A percentile compares a stretch with the other conserved stretches of the same genome.
Conservation (phyloP, 37 sponge, comb jelly and placozoan genomes). For the Sycon ciliatum region DNA sequence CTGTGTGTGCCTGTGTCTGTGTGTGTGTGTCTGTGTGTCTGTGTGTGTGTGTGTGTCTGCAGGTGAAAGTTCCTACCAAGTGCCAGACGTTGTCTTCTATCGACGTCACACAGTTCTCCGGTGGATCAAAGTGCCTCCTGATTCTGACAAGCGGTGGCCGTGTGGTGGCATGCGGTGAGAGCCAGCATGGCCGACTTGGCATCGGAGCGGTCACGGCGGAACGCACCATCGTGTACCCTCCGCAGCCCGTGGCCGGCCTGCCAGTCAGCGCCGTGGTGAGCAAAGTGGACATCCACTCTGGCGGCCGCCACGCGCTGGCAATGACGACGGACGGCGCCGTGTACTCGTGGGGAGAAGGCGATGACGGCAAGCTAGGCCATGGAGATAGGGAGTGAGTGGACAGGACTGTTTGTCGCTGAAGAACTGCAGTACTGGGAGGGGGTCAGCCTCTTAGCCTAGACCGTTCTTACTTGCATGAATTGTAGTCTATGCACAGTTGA, state of each 20-base stretch:
- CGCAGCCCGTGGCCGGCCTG: constrained; percentile 41
- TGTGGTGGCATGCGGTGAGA: constrained; percentile 82
- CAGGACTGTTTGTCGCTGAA: too few relatives aligned
- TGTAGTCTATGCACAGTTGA: too few relatives aligned
- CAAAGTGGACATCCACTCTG: constrained; percentile 65
- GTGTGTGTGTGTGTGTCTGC: neutral
- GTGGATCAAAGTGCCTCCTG: constrained; percentile 72
- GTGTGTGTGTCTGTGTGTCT: neutral
- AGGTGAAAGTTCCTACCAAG: constrained; percentile 60
- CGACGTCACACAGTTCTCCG: constrained; percentile 56
- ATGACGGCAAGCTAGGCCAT: constrained; percentile 91
- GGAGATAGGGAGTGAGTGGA: constrained; percentile 31
- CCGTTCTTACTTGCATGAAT: too few relatives aligned
- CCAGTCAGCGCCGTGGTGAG: constrained; percentile 77
- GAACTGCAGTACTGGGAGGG: too few relatives aligned
- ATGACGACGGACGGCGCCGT: constrained; percentile 85
- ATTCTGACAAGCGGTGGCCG: constrained; percentile 74
- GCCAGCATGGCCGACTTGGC: constrained; percentile 69
- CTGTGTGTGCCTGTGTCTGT: neutral
- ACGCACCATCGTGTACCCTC: constrained; percentile 25
- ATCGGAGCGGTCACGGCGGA: constrained; percentile 33
- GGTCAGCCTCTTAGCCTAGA: too few relatives aligned
- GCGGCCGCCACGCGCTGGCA: constrained; percentile 76
- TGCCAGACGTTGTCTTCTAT: constrained; percentile 47
- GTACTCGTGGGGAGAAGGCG: constrained; percentile 98